Evolutionary conservation across 2,113 vertebrate species (phyloP).

Genomic region (Phylloscopus whistleri): DNA sequence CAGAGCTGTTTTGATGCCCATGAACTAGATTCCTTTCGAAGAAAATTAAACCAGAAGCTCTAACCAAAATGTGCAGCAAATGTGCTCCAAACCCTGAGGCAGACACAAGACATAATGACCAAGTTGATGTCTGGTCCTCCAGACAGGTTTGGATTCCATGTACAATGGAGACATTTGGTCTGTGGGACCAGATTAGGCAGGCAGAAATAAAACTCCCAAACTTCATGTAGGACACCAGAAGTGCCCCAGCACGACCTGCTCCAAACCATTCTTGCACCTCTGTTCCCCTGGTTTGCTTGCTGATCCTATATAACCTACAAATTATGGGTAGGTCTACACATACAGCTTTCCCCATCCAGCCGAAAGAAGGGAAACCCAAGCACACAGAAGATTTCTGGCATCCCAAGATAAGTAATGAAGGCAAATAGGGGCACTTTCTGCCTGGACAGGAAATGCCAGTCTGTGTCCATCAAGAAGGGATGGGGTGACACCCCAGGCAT

Average conservation of each 20-base stretch:
- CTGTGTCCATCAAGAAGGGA: background rate
- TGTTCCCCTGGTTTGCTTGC: background rate
- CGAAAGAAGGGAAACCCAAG: background rate
- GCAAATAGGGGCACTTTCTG: background rate
- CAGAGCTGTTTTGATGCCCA: slow-evolving; percentile 1
- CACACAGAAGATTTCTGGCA: background rate
- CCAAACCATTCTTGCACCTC: background rate
- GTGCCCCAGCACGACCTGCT: background rate
- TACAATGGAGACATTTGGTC: fast-evolving
- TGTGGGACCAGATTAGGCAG: background rate
- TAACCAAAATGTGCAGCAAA: background rate
- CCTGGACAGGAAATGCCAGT: background rate
- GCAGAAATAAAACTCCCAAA: background rate
- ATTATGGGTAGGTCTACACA: background rate
- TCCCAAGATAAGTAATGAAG: background rate
- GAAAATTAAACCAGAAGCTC: slow-evolving; percentile 18
- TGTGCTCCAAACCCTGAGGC: background rate
- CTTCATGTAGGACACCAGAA: background rate
- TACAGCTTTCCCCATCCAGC: background rate
- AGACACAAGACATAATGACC: background rate
- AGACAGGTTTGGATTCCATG: background rate
- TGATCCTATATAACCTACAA: background rate
- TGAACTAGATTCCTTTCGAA: background rate
- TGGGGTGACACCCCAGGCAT: background rate
- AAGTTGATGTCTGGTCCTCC: background rate